phyloP scores from a whole-genome alignment of 2,888 invertebrate genomes.

The Cryptocheilus praepositus region DNA sequence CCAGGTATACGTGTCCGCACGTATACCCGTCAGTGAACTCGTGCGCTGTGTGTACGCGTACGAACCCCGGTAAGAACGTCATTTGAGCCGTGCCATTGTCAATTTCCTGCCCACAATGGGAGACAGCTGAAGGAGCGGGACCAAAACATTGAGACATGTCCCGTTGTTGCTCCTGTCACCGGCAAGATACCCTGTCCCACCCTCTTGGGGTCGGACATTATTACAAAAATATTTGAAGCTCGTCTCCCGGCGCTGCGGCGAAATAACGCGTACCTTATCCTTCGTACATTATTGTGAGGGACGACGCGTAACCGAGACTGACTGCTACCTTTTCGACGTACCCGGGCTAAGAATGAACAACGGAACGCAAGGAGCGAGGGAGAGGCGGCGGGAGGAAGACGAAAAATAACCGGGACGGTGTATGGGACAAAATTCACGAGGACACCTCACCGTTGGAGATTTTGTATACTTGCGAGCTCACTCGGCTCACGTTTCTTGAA shows the following conservation, averaged over 20 bases:
- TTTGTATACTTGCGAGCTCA: conserved; percentile 45
- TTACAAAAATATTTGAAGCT: conserved; percentile 71
- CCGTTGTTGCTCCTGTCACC: conserved; percentile 69
- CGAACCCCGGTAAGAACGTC: conserved; percentile 51
- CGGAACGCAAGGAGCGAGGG: not conserved
- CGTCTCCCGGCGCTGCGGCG: conserved; percentile 32
- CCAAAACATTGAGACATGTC: conserved; percentile 74
- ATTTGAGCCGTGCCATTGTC: conserved; percentile 69
- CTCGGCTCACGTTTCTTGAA: conserved; percentile 39
- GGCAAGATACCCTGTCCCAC: conserved; percentile 36
- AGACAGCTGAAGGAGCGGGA: conserved; percentile 70
- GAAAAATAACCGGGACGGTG: not conserved
- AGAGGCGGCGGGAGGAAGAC: conserved; percentile 10
- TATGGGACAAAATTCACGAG: conserved; percentile 25
- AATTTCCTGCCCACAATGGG: conserved; percentile 63
- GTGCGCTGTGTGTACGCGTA: conserved; percentile 22
- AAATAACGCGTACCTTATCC: no score
- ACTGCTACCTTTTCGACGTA: conserved; percentile 18
- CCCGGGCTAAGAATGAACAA: conserved; percentile 10
- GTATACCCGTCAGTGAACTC: no score
- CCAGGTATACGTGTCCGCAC: not conserved
- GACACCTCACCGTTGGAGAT: conserved; percentile 42
- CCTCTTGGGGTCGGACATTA: conserved; percentile 55
- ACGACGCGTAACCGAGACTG: conserved; percentile 30
- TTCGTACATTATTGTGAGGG: conserved; percentile 37